Percentiles rank a stretch among this genome's conserved stretches.
phyloP scores from a whole-genome alignment of 2,797 vertebrate species.

The Rhinophrynus dorsalis region DNA sequence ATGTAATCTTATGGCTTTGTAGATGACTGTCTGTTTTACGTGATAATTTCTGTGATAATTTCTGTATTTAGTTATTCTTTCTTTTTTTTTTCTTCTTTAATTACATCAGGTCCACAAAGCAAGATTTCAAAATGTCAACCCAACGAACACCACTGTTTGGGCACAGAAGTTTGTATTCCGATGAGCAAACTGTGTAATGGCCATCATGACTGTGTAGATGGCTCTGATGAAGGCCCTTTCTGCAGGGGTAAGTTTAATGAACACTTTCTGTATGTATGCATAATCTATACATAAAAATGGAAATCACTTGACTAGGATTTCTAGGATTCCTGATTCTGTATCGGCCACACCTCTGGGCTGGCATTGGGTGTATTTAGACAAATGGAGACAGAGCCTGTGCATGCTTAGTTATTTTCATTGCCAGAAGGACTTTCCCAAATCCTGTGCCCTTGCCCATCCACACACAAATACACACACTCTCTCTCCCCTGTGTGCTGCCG shows the following conservation, averaged over 20 bases:
- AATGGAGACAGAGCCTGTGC: too few species aligned
- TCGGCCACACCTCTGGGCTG: too few species aligned
- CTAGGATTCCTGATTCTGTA: too few species aligned
- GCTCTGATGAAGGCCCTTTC: slow-evolving; percentile 88
- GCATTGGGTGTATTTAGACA: too few species aligned
- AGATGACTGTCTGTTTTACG: background rate
- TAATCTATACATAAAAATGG: too few species aligned
- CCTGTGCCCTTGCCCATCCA: too few species aligned
- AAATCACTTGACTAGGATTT: too few species aligned
- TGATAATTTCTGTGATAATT: background rate
- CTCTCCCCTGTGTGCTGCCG: too few species aligned
- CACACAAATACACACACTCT: too few species aligned
- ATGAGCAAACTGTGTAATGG: slow-evolving; percentile 90
- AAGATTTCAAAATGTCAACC: slow-evolving; percentile 86
- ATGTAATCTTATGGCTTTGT: background rate
- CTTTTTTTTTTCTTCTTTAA: slow-evolving; percentile 40
- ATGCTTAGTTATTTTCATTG: too few species aligned
- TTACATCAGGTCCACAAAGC: slow-evolving; percentile 88
- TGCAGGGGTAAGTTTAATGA: slow-evolving; percentile 82
- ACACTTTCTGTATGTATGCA: too few species aligned
- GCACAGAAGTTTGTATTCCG: slow-evolving; percentile 84
- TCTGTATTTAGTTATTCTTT: background rate
- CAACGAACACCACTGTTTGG: slow-evolving; percentile 87
- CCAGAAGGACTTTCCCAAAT: too few species aligned
- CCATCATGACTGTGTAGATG: slow-evolving; percentile 81